Percentiles rank a stretch among this genome's conserved stretches.
Conservation (phyloP, 2,888 invertebrate species). For the Eupeodes latifasciatus region DNA sequence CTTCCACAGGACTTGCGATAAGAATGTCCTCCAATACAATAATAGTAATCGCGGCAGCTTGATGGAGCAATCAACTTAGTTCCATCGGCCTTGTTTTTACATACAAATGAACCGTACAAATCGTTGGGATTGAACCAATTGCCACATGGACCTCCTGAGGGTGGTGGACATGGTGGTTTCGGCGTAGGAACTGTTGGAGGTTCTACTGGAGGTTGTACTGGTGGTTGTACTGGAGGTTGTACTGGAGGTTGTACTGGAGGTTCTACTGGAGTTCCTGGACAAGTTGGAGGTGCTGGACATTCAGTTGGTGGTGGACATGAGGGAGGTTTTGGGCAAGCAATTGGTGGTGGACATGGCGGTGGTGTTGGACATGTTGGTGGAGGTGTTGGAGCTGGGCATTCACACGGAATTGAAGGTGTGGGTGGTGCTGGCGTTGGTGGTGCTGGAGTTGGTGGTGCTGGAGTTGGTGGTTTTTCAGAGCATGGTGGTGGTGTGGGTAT, state of each 20-base stretch:
- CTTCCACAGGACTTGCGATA: slow-evolving; percentile 76
- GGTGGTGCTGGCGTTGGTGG: background rate
- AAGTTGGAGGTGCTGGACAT: background rate
- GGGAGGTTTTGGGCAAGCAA: slow-evolving; percentile 3
- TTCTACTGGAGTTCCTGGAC: background rate
- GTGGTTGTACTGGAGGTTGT: background rate
- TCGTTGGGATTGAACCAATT: slow-evolving; percentile 43
- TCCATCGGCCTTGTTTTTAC: slow-evolving; percentile 79
- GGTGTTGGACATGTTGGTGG: background rate
- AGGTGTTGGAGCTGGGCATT: slow-evolving; percentile 2
- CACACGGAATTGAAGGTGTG: background rate
- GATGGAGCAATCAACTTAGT: slow-evolving; percentile 80
- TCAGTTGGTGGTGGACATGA: slow-evolving; percentile 16
- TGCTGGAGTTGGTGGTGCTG: background rate
- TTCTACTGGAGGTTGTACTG: background rate
- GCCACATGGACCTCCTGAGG: background rate
- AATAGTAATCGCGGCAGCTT: slow-evolving; percentile 80
- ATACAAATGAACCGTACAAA: slow-evolving; percentile 79
- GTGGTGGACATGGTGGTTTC: background rate
- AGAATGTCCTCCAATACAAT: slow-evolving; percentile 79
- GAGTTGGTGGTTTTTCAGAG: background rate
- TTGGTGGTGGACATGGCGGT: background rate
- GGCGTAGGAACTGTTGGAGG: background rate
- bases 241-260: background rate
- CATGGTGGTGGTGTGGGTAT: slow-evolving; percentile 48